These are phyloP conservation scores for Cancer borealis DNA, from an alignment of 2,888 invertebrate species.

Conservation along the genomic window DNA sequence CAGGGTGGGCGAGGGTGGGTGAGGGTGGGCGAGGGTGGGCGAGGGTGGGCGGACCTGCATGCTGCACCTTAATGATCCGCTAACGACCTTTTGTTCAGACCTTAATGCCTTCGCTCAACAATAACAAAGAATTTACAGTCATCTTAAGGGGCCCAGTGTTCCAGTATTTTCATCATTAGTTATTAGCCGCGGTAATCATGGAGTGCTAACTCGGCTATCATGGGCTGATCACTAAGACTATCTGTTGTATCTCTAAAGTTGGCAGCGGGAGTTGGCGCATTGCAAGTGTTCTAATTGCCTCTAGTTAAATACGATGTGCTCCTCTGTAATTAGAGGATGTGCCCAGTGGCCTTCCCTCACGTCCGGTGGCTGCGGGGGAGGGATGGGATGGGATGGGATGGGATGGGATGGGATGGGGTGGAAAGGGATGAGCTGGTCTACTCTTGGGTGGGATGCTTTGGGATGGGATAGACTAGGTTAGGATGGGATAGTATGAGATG, in stretches of 20 bases:
- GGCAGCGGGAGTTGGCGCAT: slow-evolving; percentile 24
- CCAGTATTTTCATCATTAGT: slow-evolving; percentile 50
- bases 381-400: neutral
- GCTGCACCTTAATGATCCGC: slow-evolving; percentile 46
- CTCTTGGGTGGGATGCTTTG: neutral
- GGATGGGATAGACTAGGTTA: neutral
- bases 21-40: neutral
- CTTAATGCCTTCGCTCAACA: slow-evolving; percentile 41
- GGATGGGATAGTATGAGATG: neutral
- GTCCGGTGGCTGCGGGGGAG: neutral
- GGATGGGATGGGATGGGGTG: neutral
- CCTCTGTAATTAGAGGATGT: slow-evolving; percentile 23
- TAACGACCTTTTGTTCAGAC: slow-evolving; percentile 58
- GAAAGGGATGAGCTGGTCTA: neutral
- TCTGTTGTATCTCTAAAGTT: slow-evolving; percentile 3
- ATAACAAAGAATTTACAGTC: slow-evolving; percentile 49
- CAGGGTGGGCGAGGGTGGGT: neutral
- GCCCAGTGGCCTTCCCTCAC: neutral
- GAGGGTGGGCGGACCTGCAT: neutral
- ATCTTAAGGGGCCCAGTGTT: slow-evolving; percentile 42
- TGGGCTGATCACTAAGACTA: neutral
- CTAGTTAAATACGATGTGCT: slow-evolving; percentile 29
- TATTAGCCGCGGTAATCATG: neutral
- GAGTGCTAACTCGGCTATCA: slow-evolving; percentile 37
- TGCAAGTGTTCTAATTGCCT: slow-evolving; percentile 34